Percentiles rank a stretch among this genome's conserved stretches.
These are phyloP conservation scores for Dendrolimus pini DNA, from an alignment of 2,888 invertebrate genomes.

Conservation along the genomic window DNA sequence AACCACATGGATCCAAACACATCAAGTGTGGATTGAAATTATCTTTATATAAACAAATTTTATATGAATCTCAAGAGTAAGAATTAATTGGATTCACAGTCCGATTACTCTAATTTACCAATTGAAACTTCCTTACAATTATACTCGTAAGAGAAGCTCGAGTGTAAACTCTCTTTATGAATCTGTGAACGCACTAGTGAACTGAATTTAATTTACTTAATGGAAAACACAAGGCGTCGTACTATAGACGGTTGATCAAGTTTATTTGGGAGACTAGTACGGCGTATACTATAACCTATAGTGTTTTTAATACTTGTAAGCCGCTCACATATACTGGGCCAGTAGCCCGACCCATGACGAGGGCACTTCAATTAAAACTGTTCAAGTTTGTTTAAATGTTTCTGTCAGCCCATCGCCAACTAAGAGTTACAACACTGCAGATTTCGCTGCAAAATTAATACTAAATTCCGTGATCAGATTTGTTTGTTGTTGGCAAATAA, in stretches of 20 bases:
- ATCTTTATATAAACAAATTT: too few relatives aligned
- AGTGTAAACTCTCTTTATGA: slow-evolving; percentile 28
- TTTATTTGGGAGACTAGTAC: slow-evolving; percentile 16
- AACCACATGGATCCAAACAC: too few relatives aligned
- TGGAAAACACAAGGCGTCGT: slow-evolving; percentile 28
- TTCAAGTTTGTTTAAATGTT: slow-evolving; percentile 66
- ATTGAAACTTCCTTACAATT: slow-evolving; percentile 7
- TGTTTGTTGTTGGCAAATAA: too few relatives aligned
- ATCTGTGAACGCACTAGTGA: slow-evolving; percentile 28
- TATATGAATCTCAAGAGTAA: too few relatives aligned
- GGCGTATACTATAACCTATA: slow-evolving; percentile 24
- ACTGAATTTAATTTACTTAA: slow-evolving; percentile 43
- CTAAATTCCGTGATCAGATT: background rate
- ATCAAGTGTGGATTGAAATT: too few relatives aligned
- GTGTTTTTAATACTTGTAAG: slow-evolving; percentile 14
- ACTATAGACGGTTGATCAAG: slow-evolving; percentile 11
- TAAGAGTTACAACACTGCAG: slow-evolving; percentile 33
- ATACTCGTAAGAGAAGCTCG: slow-evolving; percentile 16
- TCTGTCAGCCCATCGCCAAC: slow-evolving; percentile 44
- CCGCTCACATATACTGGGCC: slow-evolving; percentile 6
- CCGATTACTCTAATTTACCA: background rate
- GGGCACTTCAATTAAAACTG: slow-evolving; percentile 66
- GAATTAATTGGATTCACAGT: too few relatives aligned
- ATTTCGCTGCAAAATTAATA: slow-evolving; percentile 36
- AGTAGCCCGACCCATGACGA: slow-evolving; percentile 36